Evolutionary conservation across 2,113 vertebrate genomes (phyloP).

Genomic region (Mixornis gularis): DNA sequence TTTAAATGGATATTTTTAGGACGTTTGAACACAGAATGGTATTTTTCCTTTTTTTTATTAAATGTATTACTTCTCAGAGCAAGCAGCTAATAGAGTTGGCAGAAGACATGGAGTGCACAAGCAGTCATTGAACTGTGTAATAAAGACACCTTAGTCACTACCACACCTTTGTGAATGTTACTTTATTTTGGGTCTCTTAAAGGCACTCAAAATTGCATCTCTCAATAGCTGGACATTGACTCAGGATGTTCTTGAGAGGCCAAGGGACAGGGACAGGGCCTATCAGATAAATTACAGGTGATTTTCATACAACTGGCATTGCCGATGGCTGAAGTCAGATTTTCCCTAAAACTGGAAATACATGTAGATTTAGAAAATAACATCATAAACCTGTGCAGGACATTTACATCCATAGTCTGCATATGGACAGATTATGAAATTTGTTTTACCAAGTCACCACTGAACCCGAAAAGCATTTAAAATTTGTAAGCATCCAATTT

Average conservation of each 20-base stretch:
- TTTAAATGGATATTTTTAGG: slow-evolving; percentile 13
- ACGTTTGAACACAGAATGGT: background rate
- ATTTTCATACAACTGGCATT: background rate
- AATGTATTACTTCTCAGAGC: background rate
- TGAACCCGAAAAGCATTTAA: background rate
- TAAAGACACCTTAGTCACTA: background rate
- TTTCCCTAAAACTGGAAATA: background rate
- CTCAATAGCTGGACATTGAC: background rate
- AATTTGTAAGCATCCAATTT: background rate
- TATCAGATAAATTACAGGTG: background rate
- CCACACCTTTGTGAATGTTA: background rate
- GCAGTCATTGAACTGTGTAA: slow-evolving; percentile 1
- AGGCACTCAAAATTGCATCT: background rate
- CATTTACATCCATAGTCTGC: background rate
- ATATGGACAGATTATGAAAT: background rate
- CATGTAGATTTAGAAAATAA: background rate
- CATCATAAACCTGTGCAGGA: background rate
- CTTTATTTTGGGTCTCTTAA: background rate
- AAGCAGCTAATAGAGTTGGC: slow-evolving; percentile 7
- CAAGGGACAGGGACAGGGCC: background rate
- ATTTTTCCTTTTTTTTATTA: background rate
- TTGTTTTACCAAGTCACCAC: background rate
- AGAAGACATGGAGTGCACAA: background rate
- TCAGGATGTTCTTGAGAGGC: background rate
- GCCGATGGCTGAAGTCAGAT: background rate